Conservation (phyloP, 2,113 vertebrate genomes). For the Todiramphus saurophagus region DNA sequence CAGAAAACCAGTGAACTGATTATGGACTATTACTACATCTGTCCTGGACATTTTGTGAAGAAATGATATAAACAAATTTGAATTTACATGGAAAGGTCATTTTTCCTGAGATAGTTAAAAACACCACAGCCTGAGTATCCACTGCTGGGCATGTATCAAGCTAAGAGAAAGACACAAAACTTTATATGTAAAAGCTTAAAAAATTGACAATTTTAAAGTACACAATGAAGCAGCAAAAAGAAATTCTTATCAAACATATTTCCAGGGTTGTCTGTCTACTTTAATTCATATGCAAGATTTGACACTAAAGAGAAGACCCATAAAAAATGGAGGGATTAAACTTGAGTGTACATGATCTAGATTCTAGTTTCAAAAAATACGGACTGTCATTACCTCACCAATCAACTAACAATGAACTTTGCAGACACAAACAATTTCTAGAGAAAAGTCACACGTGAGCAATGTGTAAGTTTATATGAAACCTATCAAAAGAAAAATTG, state of each 20-base stretch:
- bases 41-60: background rate
- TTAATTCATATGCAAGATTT: background rate
- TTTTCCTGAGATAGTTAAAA: background rate
- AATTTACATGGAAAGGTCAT: background rate
- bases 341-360: background rate
- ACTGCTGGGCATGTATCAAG: background rate
- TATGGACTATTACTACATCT: background rate
- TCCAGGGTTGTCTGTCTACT: background rate
- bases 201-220: background rate
- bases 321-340: background rate
- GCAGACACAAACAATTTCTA: background rate
- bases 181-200: background rate
- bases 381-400: background rate
- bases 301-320: background rate
- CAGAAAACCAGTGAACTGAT: background rate
- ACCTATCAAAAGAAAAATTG: background rate
- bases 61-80: background rate
- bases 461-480: background rate
- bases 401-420: background rate
- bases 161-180: background rate
- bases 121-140: background rate
- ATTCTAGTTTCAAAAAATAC: background rate
- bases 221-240: background rate
- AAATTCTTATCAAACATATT: accelerated
- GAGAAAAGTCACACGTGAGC: background rate